phyloP scores from a whole-genome alignment of 2,797 vertebrate genomes.

The Gymnothorax reevesii region DNA sequence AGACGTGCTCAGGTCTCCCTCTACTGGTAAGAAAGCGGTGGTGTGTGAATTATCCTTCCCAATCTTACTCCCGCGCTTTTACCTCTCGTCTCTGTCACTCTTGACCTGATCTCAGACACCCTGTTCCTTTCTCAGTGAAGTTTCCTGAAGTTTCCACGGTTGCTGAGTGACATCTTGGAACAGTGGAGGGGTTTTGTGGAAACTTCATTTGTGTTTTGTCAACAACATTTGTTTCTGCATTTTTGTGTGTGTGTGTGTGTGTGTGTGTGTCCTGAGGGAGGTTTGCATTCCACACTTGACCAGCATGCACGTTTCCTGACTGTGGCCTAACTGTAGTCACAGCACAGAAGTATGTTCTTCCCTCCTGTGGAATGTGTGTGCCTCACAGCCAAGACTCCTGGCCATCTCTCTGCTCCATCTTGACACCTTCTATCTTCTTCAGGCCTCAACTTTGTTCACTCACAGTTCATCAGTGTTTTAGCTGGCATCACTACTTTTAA shows the following conservation, averaged over 20 bases:
- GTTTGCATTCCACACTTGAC: background rate
- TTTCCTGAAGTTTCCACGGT: constrained; percentile 45
- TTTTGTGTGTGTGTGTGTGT: background rate
- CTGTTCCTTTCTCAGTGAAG: constrained; percentile 51
- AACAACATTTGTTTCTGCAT: background rate
- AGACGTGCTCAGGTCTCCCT: constrained; percentile 74
- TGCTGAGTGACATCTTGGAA: constrained; percentile 45
- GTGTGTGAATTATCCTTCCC: constrained; percentile 53
- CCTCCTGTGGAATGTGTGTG: background rate
- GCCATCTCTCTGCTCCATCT: background rate
- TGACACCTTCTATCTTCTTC: background rate
- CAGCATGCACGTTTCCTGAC: constrained; percentile 3
- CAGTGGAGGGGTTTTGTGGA: background rate
- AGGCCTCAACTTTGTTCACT: background rate
- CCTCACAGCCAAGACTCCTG: background rate
- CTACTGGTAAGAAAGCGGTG: constrained; percentile 73
- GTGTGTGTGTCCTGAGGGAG: background rate
- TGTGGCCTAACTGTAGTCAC: background rate
- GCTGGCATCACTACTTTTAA: background rate
- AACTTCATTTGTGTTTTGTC: constrained; percentile 8
- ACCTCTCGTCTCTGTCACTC: constrained; percentile 49
- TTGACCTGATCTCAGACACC: constrained; percentile 44
- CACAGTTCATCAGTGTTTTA: background rate
- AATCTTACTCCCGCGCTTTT: constrained; percentile 47
- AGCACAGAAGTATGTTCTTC: background rate